Base-by-base conservation (phyloP, 1,140 invertebrate species). In the Drosophila takahashii region DNA sequence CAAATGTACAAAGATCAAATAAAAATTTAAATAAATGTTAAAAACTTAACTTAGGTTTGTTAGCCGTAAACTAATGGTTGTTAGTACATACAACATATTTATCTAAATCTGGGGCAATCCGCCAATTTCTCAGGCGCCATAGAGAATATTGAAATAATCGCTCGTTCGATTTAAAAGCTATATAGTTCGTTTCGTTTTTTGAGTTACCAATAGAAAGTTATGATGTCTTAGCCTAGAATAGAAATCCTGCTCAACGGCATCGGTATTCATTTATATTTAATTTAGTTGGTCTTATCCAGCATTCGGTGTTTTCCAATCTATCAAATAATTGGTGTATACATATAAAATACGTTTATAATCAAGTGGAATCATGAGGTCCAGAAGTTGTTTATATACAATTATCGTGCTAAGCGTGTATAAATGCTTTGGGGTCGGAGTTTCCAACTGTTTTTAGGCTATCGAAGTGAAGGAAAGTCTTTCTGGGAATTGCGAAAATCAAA, bases 241-340 rank as follows among this genome's bases (percentile, higher is more conserved):
- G 27, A 74, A 65, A 73, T 87, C 64, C 50, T 56, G 77, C 71
- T 18, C 26, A n/a, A 26, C n/a, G 70, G 60, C 67, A 59, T 41
- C 27, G 69, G 52, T 61, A 47, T 64, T 75, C 36, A 42, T 42
- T 65, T 18, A 67, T 69, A 57, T 61, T 86, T 81, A 87, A 89
- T 87, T 87, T 87, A 89, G 79, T 89, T 87, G 79, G 84, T 87
- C 83, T 89, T 87, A 84, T 87, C 84, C 84, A 87, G 84, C 83
- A 67, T 84, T 65, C 65, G 56, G 74, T 59, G 36, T 72, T 77
- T 47, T 67, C 72, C 77, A 84, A 84, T 80, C 70, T 41, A 83
- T 75, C 71, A 79, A 66, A 58, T 67, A 75, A 69, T 77, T 77
- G 73, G 61, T 65, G 39, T 65, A 56, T 57, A 62, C 51, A 75